Evolutionary conservation across 2,113 vertebrate genomes (phyloP).

Genomic region (Tretioscincus oriximinensis): DNA sequence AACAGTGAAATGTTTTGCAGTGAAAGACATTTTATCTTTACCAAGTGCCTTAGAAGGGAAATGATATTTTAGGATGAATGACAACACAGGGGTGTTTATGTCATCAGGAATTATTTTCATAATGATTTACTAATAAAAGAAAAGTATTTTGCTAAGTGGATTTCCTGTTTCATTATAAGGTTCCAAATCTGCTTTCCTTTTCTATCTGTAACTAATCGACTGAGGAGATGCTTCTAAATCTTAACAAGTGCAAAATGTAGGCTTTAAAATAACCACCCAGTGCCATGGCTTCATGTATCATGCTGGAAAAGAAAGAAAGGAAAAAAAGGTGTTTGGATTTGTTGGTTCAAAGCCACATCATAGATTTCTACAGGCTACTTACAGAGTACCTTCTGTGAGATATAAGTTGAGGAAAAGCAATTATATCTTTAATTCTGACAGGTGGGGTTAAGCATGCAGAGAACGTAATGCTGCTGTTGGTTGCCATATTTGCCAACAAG

Average conservation of each 20-base stretch:
- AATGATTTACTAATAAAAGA: conserved; percentile 12
- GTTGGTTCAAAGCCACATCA: conserved; percentile 15
- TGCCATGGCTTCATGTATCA: conserved; percentile 7
- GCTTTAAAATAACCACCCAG: not conserved
- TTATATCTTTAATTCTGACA: conserved; percentile 7
- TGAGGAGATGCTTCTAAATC: not conserved
- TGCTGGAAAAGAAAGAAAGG: not conserved
- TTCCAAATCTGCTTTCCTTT: not conserved
- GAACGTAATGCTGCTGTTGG: conserved; percentile 7
- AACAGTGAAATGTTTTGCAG: not conserved
- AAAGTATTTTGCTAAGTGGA: not conserved
- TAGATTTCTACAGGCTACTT: conserved; percentile 7
- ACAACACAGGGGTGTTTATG: not conserved
- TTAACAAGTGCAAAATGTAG: not conserved
- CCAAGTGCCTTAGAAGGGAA: not conserved
- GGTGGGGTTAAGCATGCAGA: conserved; percentile 23
- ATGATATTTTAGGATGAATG: not conserved
- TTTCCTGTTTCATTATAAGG: not conserved
- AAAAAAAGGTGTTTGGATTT: not conserved
- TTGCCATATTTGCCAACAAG: conserved; percentile 20
- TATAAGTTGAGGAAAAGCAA: not conserved
- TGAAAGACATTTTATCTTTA: conserved; percentile 4
- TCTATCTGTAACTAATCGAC: not conserved
- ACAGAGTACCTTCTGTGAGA: not conserved
- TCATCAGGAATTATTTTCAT: not conserved